Percentiles rank a stretch among this genome's conserved stretches.
These are phyloP conservation scores for Trididemnum clinides DNA, from an alignment of 23 tunicate genomes.

Conservation along the genomic window DNA sequence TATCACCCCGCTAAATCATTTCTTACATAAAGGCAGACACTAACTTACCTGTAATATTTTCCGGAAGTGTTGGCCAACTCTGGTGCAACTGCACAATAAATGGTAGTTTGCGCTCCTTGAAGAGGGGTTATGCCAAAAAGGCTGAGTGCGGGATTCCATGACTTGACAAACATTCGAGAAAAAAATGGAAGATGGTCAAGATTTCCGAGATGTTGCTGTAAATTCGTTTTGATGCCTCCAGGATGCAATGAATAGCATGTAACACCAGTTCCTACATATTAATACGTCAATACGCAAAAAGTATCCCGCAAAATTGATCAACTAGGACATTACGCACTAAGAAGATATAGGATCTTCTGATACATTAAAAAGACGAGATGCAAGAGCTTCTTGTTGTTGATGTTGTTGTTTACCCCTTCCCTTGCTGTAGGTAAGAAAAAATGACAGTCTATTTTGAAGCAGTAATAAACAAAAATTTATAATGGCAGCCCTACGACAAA, in stretches of 20 bases:
- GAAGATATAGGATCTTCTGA: too few relatives aligned
- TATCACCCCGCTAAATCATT: too few relatives aligned
- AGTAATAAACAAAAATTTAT: too few relatives aligned
- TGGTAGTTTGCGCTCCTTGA: conserved; percentile 77
- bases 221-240: conserved; percentile 67
- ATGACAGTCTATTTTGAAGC: too few relatives aligned
- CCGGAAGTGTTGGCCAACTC: conserved; percentile 61
- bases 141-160: not conserved
- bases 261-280: conserved; percentile 71
- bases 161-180: not conserved
- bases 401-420: too few relatives aligned
- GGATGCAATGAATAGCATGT: conserved; percentile 85
- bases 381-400: too few relatives aligned
- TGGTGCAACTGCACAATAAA: conserved; percentile 80
- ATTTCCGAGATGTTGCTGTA: conserved; percentile 55
- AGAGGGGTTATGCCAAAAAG: conserved; percentile 23
- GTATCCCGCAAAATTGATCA: too few relatives aligned
- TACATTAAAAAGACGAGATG: too few relatives aligned
- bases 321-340: too few relatives aligned
- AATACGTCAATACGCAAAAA: too few relatives aligned
- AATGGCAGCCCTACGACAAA: too few relatives aligned
- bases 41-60: conserved; percentile 40
- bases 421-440: too few relatives aligned
- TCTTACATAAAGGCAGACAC: not conserved
- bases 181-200: conserved; percentile 2